A percentile compares a stretch with the other conserved stretches of the same genome.
Conservation (phyloP, 2,797 vertebrate genomes). For the Melanotaenia trifasciata region DNA sequence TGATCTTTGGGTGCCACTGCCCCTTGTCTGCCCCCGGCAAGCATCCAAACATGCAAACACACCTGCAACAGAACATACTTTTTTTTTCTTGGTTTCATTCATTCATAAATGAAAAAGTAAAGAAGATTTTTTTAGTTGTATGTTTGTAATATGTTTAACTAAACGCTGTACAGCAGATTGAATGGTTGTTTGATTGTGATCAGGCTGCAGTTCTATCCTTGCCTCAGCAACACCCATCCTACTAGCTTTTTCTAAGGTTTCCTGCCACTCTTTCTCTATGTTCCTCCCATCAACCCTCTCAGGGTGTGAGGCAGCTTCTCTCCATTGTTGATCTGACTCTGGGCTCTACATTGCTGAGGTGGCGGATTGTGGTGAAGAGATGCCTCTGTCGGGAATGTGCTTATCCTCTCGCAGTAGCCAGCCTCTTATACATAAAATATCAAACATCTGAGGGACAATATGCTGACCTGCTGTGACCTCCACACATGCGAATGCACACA, state of each 20-base stretch:
- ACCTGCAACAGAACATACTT: conserved; percentile 8
- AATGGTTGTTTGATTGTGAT: conserved; percentile 50
- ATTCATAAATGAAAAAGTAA: conserved; percentile 13
- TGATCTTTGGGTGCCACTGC: conserved; percentile 63
- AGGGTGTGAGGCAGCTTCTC: conserved; percentile 61
- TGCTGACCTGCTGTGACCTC: conserved; percentile 96
- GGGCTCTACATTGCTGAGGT: conserved; percentile 80
- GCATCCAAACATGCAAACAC: conserved; percentile 25
- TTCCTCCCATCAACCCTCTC: conserved; percentile 63
- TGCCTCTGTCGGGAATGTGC: conserved; percentile 90
- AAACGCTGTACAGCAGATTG: conserved; percentile 8
- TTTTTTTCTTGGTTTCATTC: conserved; percentile 1
- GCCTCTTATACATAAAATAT: conserved; percentile 96
- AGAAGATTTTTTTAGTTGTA: conserved; percentile 28
- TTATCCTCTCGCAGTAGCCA: conserved; percentile 89
- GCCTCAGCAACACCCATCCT: conserved; percentile 23
- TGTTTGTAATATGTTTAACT: conserved; percentile 32
- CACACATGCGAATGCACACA: conserved; percentile 80
- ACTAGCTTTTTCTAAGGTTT: conserved; percentile 27
- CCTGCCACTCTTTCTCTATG: conserved; percentile 12
- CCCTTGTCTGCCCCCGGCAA: conserved; percentile 29
- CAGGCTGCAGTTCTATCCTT: conserved; percentile 21
- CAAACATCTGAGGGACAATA: conserved; percentile 98
- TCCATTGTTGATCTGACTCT: conserved; percentile 75
- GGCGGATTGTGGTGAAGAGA: conserved; percentile 86